Conservation (phyloP, 2,888 invertebrate species). For the Flexamia atlantica region DNA sequence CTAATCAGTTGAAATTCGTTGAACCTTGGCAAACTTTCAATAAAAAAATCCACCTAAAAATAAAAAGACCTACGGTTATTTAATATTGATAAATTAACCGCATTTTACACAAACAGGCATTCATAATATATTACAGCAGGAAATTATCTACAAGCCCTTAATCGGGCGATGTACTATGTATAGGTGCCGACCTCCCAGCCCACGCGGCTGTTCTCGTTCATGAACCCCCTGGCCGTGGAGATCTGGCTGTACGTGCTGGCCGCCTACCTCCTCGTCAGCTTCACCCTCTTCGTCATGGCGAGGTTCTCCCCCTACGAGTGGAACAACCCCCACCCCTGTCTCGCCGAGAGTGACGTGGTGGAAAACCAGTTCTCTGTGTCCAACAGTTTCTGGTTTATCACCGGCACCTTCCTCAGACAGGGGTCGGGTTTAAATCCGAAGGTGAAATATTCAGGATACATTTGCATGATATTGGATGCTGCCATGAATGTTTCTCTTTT, state of each 20-base stretch:
- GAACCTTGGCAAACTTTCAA: no score
- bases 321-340: constrained; percentile 90
- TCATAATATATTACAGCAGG: no score
- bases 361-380: constrained; percentile 98
- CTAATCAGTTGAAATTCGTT: no score
- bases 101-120: no score
- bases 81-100: no score
- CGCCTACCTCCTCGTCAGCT: constrained; percentile 95
- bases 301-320: constrained; percentile 98
- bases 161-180: constrained; percentile 63
- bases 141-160: no score
- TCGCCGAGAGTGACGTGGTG: constrained; percentile 89
- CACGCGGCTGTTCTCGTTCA: constrained; percentile 94
- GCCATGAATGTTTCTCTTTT: constrained; percentile 14
- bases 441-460: constrained; percentile 76
- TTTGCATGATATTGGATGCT: constrained; percentile 33
- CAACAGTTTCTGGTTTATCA: constrained; percentile 98
- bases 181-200: constrained; percentile 94
- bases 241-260: constrained; percentile 98
- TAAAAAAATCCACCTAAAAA: no score
- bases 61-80: no score
- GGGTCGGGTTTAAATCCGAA: constrained; percentile 95
- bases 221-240: constrained; percentile 96
- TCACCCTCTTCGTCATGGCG: constrained; percentile 97
- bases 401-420: constrained; percentile 96